Conservation (phyloP, 2,797 vertebrate species). For the Betta splendens region DNA sequence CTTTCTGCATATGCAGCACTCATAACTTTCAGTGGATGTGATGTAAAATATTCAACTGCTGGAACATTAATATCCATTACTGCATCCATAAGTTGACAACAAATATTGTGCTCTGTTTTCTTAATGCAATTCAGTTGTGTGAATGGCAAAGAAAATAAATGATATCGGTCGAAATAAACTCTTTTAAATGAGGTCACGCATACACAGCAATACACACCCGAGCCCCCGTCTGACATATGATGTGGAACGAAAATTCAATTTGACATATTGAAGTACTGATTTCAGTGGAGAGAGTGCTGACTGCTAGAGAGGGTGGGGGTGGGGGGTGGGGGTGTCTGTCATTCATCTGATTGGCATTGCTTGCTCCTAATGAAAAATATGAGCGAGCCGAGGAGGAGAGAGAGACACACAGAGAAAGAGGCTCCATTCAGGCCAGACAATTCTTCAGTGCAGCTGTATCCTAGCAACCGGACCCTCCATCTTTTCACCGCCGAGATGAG, state of each 20-base stretch:
- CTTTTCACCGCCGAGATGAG: constrained; percentile 57
- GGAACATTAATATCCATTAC: constrained; percentile 71
- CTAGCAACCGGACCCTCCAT: constrained; percentile 81
- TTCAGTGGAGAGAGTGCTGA: constrained; percentile 68
- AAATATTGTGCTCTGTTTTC: constrained; percentile 64
- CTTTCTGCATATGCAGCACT: constrained; percentile 31
- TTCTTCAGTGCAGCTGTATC: constrained; percentile 84
- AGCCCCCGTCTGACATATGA: constrained; percentile 52
- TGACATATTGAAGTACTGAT: constrained; percentile 73
- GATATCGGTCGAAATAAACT: constrained; percentile 62
- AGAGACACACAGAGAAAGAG: constrained; percentile 24
- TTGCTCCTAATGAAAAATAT: constrained; percentile 28
- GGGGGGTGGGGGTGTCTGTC: constrained; percentile 24
- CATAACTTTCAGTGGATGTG: constrained; percentile 40
- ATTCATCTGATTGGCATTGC: constrained; percentile 69
- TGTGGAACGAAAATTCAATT: constrained; percentile 69
- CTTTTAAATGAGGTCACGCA: constrained; percentile 65
- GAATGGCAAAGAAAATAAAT: constrained; percentile 68
- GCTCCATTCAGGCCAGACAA: constrained; percentile 84
- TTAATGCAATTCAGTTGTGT: constrained; percentile 60
- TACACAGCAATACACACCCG: constrained; percentile 32
- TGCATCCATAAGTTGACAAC: constrained; percentile 56
- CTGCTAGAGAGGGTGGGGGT: constrained; percentile 18
- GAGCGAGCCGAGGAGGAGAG: constrained; percentile 5
- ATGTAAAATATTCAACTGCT: constrained; percentile 61